Conservation (phyloP, 2,797 vertebrate genomes). For the Vespertilio murinus region DNA sequence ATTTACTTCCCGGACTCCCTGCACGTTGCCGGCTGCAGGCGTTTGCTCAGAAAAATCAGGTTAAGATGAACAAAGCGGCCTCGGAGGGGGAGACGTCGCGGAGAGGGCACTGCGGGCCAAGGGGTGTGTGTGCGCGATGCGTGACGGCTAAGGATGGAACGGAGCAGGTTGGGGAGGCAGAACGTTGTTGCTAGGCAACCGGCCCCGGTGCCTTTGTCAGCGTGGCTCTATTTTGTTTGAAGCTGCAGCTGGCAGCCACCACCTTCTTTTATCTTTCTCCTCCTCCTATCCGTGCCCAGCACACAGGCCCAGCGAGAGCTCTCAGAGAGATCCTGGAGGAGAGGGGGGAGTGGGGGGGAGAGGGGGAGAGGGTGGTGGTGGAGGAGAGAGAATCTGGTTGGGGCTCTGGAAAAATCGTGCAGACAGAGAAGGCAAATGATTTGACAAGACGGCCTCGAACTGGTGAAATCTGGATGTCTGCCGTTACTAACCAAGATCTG, state of each 20-base stretch:
- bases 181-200: conserved; percentile 71
- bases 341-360: no score
- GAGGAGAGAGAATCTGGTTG: neutral
- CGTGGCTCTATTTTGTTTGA: conserved; percentile 60
- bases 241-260: conserved; percentile 56
- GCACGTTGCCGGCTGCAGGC: conserved; percentile 31
- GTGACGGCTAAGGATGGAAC: neutral
- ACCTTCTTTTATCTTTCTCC: conserved; percentile 31
- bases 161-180: conserved; percentile 39
- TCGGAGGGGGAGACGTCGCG: neutral
- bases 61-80: conserved; percentile 46
- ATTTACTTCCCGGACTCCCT: conserved; percentile 43
- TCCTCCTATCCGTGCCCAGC: neutral
- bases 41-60: conserved; percentile 55
- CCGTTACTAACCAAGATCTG: neutral
- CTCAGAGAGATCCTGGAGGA: neutral
- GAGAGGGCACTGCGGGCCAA: neutral
- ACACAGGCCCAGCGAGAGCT: neutral
- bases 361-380: no score
- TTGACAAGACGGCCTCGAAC: neutral
- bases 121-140: neutral
- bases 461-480: neutral
- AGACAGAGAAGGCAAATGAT: neutral
- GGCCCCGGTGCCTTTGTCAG: conserved; percentile 37
- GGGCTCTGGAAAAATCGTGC: neutral